phyloP scores from a whole-genome alignment of 2,113 vertebrate genomes.

The Vulpes ferrilata region DNA sequence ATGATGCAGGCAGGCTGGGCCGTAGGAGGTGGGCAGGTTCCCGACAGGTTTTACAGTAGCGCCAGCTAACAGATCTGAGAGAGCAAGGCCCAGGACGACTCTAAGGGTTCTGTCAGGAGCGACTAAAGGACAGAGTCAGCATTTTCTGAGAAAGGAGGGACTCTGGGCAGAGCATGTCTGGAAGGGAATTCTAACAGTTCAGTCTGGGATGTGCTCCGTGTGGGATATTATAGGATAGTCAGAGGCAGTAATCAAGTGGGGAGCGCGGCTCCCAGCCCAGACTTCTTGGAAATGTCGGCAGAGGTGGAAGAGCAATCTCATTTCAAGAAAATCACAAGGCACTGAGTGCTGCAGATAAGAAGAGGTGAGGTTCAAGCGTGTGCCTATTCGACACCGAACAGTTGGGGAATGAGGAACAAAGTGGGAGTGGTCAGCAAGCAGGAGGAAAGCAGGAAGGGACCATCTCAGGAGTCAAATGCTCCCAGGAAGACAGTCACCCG shows the following conservation, averaged over 20 bases:
- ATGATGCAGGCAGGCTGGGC: background rate
- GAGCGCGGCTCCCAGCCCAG: rapidly evolving
- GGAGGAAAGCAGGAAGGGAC: background rate
- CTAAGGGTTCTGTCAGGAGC: background rate
- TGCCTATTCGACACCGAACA: rapidly evolving
- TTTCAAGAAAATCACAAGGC: background rate
- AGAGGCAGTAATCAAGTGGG: rapidly evolving
- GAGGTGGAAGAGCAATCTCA: rapidly evolving
- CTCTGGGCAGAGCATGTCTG: background rate
- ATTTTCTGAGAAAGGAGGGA: rapidly evolving
- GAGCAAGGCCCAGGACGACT: no score
- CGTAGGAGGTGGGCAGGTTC: background rate
- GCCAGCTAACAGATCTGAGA: background rate
- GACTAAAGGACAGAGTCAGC: rapidly evolving
- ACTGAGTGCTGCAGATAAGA: rapidly evolving
- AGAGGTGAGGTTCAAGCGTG: background rate
- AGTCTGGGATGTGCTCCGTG: no score
- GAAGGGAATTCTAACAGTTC: rapidly evolving
- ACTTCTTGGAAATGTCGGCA: background rate
- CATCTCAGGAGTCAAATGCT: rapidly evolving
- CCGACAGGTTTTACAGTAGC: rapidly evolving
- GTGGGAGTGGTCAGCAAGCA: rapidly evolving
- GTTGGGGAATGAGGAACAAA: rapidly evolving
- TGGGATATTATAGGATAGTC: rapidly evolving
- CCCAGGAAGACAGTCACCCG: background rate